Base-by-base conservation (phyloP, 2,888 invertebrate species). In the Hemicrepidius hirtus region DNA sequence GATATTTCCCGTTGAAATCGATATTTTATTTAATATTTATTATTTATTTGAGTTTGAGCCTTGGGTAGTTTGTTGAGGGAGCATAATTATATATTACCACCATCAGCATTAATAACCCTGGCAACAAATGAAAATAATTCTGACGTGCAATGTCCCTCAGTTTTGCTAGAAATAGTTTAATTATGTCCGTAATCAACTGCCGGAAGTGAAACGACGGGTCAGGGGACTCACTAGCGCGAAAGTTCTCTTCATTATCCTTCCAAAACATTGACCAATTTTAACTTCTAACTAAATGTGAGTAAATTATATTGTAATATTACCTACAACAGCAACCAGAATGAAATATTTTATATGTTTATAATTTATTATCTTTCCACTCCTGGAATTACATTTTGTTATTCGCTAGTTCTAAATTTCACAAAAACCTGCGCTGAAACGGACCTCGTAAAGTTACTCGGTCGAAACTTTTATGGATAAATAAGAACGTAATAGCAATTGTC, bases 171-270 rank as follows among this genome's bases (percentile, higher is more conserved):
- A 46, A 62, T 62, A 62, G 41, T 41, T 41, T 62, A 44, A 62
- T 62, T 62, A 46, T 46, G n/a, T n/a, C 46, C 18, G 44, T 44
- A 62, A 62, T 62, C 44, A 62, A 46, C 44, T 62, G 20, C 13
- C 44, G 46, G 62, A 62, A 62, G 44, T 40, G 32, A 32, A 44
- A 32, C 44, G 46, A 46, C 46, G 46, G 28, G 62, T 62, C 44
- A 24, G 28, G n/a, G 28, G 28, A 24, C 46, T 28, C 28, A 46
- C 44, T 18, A 46, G 46, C 24, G 1, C n/a, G 28, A 40, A 44
- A 44, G 32, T 62, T 62, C 41, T 24, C 28, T 9, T 62, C 44
- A 21, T 62, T 44, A 40, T 32, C 40, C 53, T 53, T 53, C 53
- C 53, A 13, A 53, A 53, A 53, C 53, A 53, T 53, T 53, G 53